These are phyloP conservation scores for Lepidocyrtoides sp. DNA, from an alignment of 2,888 invertebrate genomes.

Conservation along the genomic window DNA sequence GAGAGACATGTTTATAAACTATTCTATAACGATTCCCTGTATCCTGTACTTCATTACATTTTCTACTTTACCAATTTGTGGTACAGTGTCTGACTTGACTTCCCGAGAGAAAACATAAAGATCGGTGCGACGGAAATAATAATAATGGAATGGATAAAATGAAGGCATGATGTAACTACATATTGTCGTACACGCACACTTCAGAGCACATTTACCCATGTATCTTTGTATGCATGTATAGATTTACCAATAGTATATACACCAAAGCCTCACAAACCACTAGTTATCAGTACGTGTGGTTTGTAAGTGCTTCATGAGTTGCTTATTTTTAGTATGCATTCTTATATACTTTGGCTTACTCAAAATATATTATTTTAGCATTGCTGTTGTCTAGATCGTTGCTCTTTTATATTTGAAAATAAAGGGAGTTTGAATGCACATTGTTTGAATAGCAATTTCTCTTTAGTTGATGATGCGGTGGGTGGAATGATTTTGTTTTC, in stretches of 20 bases:
- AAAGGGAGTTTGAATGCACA: conserved; percentile 1
- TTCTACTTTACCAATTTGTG: conserved; percentile 22
- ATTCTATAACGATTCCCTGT: no score
- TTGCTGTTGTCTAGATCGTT: background rate
- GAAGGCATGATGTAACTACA: background rate
- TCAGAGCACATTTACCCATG: background rate
- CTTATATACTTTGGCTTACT: no score
- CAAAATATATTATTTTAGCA: background rate
- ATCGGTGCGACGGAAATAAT: background rate
- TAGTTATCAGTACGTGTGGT: conserved; percentile 57
- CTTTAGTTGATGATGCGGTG: no score
- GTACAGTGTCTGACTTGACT: background rate
- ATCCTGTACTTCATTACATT: conserved; percentile 26
- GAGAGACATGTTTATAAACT: no score
- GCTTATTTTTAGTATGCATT: background rate
- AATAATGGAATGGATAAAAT: background rate
- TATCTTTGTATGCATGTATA: background rate
- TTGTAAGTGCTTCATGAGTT: conserved; percentile 33
- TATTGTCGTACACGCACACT: background rate
- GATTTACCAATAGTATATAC: conserved; percentile 12
- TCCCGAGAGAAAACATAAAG: background rate
- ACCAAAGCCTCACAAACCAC: background rate
- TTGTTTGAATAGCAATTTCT: background rate
- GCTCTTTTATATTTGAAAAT: conserved; percentile 28
- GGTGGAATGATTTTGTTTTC: background rate